These are phyloP conservation scores for Leucoma salicis DNA, from an alignment of 2,888 invertebrate genomes.

Conservation along the genomic window DNA sequence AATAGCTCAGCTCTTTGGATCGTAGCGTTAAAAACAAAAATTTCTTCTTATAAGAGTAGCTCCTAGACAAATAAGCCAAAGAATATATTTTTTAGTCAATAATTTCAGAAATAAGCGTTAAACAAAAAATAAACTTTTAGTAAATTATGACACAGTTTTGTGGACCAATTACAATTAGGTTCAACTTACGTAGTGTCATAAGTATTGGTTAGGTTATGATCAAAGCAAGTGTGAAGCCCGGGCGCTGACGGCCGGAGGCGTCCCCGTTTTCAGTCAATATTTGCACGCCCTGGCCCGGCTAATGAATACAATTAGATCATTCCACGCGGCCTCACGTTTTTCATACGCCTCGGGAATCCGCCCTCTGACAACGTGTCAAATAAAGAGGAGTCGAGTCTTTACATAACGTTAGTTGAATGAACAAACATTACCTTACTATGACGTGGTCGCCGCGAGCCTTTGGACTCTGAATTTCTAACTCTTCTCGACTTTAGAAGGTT, in stretches of 20 bases:
- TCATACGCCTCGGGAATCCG: constrained; percentile 67
- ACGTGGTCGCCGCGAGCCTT: constrained; percentile 26
- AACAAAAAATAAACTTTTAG: too few species aligned
- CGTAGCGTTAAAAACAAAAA: too few species aligned
- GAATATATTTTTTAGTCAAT: too few species aligned
- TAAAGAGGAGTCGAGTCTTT: constrained; percentile 57
- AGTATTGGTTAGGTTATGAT: constrained; percentile 28
- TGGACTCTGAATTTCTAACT: constrained; percentile 25
- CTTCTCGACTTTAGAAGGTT: neutral
- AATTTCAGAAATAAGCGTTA: too few species aligned
- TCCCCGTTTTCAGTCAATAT: constrained; percentile 70
- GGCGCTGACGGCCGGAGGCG: constrained; percentile 41
- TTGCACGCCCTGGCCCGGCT: constrained; percentile 75
- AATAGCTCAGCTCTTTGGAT: too few species aligned
- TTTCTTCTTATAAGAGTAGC: too few species aligned
- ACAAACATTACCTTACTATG: constrained; percentile 48
- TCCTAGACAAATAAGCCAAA: too few species aligned
- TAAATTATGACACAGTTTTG: too few species aligned
- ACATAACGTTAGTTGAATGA: constrained; percentile 52
- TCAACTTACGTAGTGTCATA: constrained; percentile 5
- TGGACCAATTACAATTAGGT: too few species aligned
- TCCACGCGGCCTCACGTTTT: constrained; percentile 80
- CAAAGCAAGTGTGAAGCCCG: constrained; percentile 24
- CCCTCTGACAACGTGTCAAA: constrained; percentile 67
- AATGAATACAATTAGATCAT: constrained; percentile 83